phyloP scores from a whole-genome alignment of 2,888 invertebrate species.

The Horisme vitalbata region DNA sequence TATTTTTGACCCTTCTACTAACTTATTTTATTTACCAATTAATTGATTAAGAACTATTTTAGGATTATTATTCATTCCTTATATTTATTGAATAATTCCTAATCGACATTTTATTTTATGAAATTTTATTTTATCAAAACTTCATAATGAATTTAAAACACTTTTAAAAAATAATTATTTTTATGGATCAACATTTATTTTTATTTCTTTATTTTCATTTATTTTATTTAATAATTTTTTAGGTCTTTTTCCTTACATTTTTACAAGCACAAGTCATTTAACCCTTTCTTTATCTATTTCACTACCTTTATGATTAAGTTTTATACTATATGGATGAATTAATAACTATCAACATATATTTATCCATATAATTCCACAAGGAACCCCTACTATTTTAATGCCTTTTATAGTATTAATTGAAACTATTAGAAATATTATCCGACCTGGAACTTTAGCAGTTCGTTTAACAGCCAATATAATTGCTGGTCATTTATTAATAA shows the following conservation, averaged over 20 bases:
- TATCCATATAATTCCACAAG: conserved; percentile 86
- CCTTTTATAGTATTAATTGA: conserved; percentile 90
- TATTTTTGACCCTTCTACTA: conserved; percentile 85
- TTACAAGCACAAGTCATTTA: conserved; percentile 86
- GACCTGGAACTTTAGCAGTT: conserved; percentile 86
- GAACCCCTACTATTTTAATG: conserved; percentile 85
- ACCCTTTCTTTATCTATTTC: conserved; percentile 82
- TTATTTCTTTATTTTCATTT: conserved; percentile 82
- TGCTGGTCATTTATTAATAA: conserved; percentile 87
- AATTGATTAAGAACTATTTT: conserved; percentile 84
- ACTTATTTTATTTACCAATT: conserved; percentile 73
- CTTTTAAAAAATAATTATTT: conserved; percentile 67
- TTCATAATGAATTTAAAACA: conserved; percentile 84
- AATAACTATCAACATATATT: conserved; percentile 85
- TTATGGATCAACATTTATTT: conserved; percentile 79
- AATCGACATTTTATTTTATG: conserved; percentile 76
- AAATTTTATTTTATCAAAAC: conserved; percentile 68
- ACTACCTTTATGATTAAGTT: conserved; percentile 84
- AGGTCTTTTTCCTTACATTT: conserved; percentile 88
- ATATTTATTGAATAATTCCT: conserved; percentile 79
- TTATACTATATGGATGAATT: conserved; percentile 86
- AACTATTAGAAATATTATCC: conserved; percentile 88
- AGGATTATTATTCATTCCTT: conserved; percentile 76
- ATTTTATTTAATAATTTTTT: conserved; percentile 87
- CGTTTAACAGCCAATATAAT: conserved; percentile 90